A percentile compares a stretch with the other conserved stretches of the same genome.
phyloP scores from a whole-genome alignment of 1,140 invertebrate genomes.

The Drosophila albomicans region DNA sequence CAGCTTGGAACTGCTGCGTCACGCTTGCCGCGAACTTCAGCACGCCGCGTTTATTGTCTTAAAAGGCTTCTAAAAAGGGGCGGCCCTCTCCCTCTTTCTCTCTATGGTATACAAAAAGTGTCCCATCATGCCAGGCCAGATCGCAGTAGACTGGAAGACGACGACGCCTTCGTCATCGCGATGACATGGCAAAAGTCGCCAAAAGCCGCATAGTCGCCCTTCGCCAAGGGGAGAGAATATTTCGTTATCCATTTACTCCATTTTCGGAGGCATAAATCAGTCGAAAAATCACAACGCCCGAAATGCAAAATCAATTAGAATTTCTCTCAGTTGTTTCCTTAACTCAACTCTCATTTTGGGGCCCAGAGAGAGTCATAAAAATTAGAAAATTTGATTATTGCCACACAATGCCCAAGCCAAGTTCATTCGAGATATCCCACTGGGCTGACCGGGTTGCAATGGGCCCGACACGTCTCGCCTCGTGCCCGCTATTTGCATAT shows the following conservation, averaged over 20 bases:
- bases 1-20: conserved; percentile 43
- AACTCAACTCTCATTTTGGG: conserved; percentile 3
- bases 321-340: conserved; percentile 33
- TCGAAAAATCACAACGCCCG: conserved; percentile 47
- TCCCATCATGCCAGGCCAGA: conserved; percentile 68
- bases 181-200: conserved; percentile 58
- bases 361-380: conserved; percentile 77
- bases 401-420: conserved; percentile 36
- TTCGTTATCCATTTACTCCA: conserved; percentile 15
- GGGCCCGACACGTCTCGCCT: conserved; percentile 19
- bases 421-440: conserved; percentile 24
- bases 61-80: conserved; percentile 59
- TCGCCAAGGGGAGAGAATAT: neutral
- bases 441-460: neutral
- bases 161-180: conserved; percentile 58
- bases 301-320: conserved; percentile 76
- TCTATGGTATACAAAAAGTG: conserved; percentile 57
- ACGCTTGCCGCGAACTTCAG: conserved; percentile 78
- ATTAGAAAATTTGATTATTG: conserved; percentile 85
- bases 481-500: conserved; percentile 72
- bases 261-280: conserved; percentile 35
- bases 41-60: conserved; percentile 65
- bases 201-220: conserved; percentile 8
- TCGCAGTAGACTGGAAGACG: conserved; percentile 80
- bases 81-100: conserved; percentile 19